Base-by-base conservation (phyloP, 1,140 invertebrate genomes). In the Drosophila nigromelanica region DNA sequence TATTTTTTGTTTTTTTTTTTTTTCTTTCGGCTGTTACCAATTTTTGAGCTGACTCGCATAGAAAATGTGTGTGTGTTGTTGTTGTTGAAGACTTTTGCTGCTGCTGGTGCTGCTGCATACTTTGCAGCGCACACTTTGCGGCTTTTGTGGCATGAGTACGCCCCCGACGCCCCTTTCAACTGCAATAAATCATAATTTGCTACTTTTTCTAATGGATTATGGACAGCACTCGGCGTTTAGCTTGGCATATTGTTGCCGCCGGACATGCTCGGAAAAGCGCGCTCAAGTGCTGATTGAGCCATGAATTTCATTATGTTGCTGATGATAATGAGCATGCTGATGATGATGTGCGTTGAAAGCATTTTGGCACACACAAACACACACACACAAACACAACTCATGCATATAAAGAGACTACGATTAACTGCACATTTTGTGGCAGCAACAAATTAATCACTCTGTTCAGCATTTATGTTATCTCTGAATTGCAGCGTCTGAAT, bases 131-230 rank as follows among this genome's bases (percentile, higher is more conserved):
- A 81, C 67, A 87, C 78, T 87, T 87, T 81, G 78, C 56, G 75
- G 71, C 78, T 76, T 75, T 70, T 68, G 87, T 73, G 75, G 30
- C 68, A 27, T 27, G 27, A 27, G 27, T 5, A 72, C 37, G 60
- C 50, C 61, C 66, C 24, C 39, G 5, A 14, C 47, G 5, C 21
- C n/a, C 21, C 24, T 48, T 27, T 27, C 7, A 78, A 82, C 72
- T 87, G 82, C 78, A 89, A 87, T 87, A 87, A 87, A 87, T 87
- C 82, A 87, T 87, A 87, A 87, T 87, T 87, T 87, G 82, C 79
- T 82, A 79, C 68, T 73, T 87, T 87, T 87, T 87, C 82, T 87
- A 87, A 87, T 87, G 82, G 83, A 89, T 89, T 87, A 89, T 79
- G 78, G 78, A 73, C 82, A 75, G 73, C 60, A 73, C 55, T 68